phyloP scores from a whole-genome alignment of 1,140 invertebrate genomes.

The Andricus grossulariae region DNA sequence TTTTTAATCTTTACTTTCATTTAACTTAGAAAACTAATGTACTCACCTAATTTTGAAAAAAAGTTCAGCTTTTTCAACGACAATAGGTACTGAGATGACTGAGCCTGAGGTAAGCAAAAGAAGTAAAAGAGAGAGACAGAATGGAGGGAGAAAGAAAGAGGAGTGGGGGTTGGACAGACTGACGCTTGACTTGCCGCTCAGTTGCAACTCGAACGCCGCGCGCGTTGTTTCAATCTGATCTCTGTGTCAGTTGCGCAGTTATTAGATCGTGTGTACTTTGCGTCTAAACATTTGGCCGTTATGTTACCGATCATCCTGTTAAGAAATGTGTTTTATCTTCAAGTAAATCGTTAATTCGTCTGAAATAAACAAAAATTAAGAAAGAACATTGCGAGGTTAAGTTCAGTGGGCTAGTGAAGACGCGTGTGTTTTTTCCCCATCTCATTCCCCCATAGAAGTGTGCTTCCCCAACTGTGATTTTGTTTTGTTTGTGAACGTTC shows the following conservation, averaged over 20 bases:
- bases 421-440: conserved; percentile 9
- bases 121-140: conserved; percentile 13
- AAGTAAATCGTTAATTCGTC: not conserved
- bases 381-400: not conserved
- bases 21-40: too few species aligned
- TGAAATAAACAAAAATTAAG: not conserved
- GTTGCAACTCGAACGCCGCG: conserved; percentile 64
- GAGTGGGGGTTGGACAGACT: not conserved
- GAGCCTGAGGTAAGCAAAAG: conserved; percentile 15
- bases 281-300: not conserved
- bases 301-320: not conserved
- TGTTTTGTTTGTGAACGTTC: conserved; percentile 23
- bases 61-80: not conserved
- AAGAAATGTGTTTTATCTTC: not conserved
- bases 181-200: conserved; percentile 38
- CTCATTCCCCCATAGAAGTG: not conserved
- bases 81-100: not conserved
- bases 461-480: conserved; percentile 20
- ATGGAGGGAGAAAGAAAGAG: conserved; percentile 1
- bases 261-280: conserved; percentile 26
- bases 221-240: conserved; percentile 50
- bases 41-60: too few species aligned
- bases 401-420: conserved; percentile 10
- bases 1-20: too few species aligned
- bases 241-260: conserved; percentile 14